phyloP scores from a whole-genome alignment of 1,140 invertebrate species.

The Ooceraea biroi region DNA sequence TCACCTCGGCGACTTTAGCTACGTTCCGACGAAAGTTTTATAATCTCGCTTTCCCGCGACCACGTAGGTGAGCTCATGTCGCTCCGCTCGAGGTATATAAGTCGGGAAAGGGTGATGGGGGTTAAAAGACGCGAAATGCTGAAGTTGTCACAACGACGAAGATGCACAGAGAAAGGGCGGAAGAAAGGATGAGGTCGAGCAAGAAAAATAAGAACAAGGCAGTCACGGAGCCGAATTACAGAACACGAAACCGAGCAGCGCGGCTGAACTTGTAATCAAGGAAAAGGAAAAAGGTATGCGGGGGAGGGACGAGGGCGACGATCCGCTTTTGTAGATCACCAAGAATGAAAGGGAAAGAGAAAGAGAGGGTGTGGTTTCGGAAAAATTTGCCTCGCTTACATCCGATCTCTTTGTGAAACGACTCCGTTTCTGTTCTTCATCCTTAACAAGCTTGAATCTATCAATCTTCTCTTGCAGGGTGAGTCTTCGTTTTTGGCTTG shows the following conservation, averaged over 20 bases:
- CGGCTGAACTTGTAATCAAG: constrained; percentile 57
- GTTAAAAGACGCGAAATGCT: constrained; percentile 48
- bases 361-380: constrained; percentile 1
- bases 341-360: background rate
- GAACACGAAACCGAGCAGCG: constrained; percentile 51
- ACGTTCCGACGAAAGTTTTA: constrained; percentile 71
- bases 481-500: background rate
- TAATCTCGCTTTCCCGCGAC: constrained; percentile 73
- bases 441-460: background rate
- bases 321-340: constrained; percentile 22
- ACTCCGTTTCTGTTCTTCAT: background rate
- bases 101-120: constrained; percentile 31
- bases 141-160: constrained; percentile 31
- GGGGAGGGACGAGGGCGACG: constrained; percentile 19
- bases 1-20: constrained; percentile 72
- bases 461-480: background rate
- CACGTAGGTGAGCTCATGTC: constrained; percentile 62
- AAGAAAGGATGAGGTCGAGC: background rate
- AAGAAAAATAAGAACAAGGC: constrained; percentile 54
- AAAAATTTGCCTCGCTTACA: constrained; percentile 7
- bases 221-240: constrained; percentile 50
- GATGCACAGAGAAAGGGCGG: background rate
- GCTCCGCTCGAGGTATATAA: constrained; percentile 48
- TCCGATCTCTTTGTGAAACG: background rate
- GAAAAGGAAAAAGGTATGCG: constrained; percentile 36